A percentile compares a stretch with the other conserved stretches of the same genome.
Conservation (phyloP, 2,113 vertebrate species). For the Gallinago media region DNA sequence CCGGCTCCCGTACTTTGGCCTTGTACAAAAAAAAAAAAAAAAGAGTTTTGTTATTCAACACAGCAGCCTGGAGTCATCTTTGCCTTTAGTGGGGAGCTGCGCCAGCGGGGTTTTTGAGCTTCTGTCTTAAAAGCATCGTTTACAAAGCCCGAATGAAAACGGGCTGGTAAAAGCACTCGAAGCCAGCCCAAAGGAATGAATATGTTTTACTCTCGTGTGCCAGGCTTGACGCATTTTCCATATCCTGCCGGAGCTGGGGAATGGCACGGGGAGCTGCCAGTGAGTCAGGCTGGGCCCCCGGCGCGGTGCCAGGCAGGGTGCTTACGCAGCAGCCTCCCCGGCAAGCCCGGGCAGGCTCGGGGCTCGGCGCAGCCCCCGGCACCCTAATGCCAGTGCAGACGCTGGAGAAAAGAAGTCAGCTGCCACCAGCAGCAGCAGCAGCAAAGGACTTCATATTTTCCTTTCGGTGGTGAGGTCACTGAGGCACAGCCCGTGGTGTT, state of each 20-base stretch:
- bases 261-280: not conserved
- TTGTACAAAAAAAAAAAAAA: not conserved
- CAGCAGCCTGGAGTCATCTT: not conserved
- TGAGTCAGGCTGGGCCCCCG: not conserved
- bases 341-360: not conserved
- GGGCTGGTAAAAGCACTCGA: not conserved
- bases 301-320: accelerated
- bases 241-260: constrained; percentile 26
- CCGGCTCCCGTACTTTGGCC: not conserved
- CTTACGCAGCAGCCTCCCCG: not conserved
- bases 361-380: accelerated
- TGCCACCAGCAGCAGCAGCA: not conserved
- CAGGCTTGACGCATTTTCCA: not conserved
- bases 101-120: not conserved
- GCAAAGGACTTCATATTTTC: not conserved
- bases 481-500: not conserved
- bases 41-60: not conserved
- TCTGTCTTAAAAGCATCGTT: not conserved
- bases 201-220: not conserved
- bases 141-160: accelerated
- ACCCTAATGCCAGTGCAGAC: accelerated
- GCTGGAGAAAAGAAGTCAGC: not conserved
- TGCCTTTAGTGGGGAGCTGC: not conserved
- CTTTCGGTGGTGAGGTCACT: not conserved
- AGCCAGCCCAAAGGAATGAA: not conserved